phyloP scores from a whole-genome alignment of 1,140 invertebrate species.

The Leptinotarsa texana region DNA sequence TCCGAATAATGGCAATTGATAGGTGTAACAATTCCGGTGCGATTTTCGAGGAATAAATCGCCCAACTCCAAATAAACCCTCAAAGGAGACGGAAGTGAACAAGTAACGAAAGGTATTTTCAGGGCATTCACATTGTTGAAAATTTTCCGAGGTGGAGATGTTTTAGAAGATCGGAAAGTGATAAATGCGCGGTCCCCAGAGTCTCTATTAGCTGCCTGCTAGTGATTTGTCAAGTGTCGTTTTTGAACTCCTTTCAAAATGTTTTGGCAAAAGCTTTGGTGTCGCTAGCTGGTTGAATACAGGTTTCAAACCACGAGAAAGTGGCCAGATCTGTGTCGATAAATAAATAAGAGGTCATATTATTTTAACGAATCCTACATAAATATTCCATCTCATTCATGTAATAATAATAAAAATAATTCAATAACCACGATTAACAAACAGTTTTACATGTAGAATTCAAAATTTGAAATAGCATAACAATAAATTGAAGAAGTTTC shows the following conservation, averaged over 20 bases:
- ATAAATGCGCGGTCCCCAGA: conserved; percentile 2
- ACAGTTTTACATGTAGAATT: too few relatives aligned
- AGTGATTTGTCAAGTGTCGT: not conserved
- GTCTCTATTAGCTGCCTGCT: conserved; percentile 2
- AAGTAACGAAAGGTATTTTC: not conserved
- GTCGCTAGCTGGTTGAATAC: too few relatives aligned
- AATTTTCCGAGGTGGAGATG: not conserved
- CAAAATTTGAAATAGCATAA: too few relatives aligned
- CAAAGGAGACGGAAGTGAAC: not conserved
- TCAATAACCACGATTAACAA: too few relatives aligned
- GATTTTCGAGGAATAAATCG: not conserved
- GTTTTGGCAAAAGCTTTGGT: not conserved
- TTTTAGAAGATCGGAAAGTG: conserved; percentile 3
- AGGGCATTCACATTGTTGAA: conserved; percentile 1
- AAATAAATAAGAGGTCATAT: too few relatives aligned
- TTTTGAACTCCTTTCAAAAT: conserved; percentile 1
- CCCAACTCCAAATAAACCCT: not conserved
- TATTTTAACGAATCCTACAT: too few relatives aligned
- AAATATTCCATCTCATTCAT: too few relatives aligned
- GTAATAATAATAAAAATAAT: too few relatives aligned
- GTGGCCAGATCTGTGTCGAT: too few relatives aligned
- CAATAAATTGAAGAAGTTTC: too few relatives aligned
- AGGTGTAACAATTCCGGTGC: not conserved
- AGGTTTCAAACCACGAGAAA: too few relatives aligned
- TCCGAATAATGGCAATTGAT: conserved; percentile 1